Evolutionary conservation across 23 tunicate species (phyloP), one percentile per base, ranked within the genome.

Genomic region (Aplidium turbinatum): DNA sequence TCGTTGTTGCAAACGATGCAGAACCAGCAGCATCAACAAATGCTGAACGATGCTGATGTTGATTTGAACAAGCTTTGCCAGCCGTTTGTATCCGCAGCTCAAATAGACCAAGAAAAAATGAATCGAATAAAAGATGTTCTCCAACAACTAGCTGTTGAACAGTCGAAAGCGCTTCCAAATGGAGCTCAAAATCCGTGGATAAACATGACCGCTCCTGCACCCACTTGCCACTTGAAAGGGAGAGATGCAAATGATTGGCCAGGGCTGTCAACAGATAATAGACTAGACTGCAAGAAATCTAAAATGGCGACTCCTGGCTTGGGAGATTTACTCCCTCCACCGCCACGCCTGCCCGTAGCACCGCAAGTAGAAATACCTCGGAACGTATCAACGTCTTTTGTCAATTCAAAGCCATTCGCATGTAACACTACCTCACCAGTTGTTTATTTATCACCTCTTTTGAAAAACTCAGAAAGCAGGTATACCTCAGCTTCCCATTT

Each of bases 241-340:
- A 42, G 11, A 16, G 50, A 42, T 16, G 11, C 50, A 9, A 9
- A 11, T 16, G 16, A 42, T 9, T 11, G 13, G 50, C 13, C 50
- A 42, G 11, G 11, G 11, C 50, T 42, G 11, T 11, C 50, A 9
- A 16, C 13, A 9, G 11, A 9, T 16, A 16, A 42, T 9, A 42
- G 16, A 9, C 50, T 9, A 16, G 16, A 42, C 16, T 16, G 16
- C 13, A 16, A 42, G 50, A 9, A 11, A 9, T 16, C 13, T 11
- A 42, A 16, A 11, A 11, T 9, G 35, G 11, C 4, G 38, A 18
- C 0, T 0, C 19, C 33, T 46, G 60, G 52, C 27, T 69, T 80
- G 1, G 85, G 85, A 16, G 72, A 57, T 26, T 31, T 75, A 4
- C 48, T 75, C 2, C 82, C 82, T 4, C 73, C 73, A 6, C 73